A percentile compares a stretch with the other conserved stretches of the same genome.
These are phyloP conservation scores for Yasuhikotakia modesta DNA, from an alignment of 2,797 vertebrate species.

Conservation along the genomic window DNA sequence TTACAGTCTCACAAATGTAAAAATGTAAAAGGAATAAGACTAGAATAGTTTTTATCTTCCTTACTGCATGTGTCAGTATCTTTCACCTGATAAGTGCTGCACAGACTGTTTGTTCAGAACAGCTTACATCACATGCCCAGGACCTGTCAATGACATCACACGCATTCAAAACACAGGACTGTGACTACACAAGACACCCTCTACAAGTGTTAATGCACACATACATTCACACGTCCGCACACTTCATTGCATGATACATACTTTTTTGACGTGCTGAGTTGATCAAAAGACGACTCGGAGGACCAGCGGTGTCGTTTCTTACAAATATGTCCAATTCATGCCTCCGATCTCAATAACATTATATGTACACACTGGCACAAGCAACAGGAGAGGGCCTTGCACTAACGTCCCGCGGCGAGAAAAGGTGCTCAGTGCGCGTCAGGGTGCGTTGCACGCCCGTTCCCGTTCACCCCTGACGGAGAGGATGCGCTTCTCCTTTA, in stretches of 20 bases:
- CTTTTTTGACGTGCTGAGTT: constrained; percentile 65
- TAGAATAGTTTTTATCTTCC: background rate
- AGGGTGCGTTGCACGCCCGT: constrained; percentile 64
- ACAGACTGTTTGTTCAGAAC: background rate
- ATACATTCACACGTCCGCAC: constrained; percentile 29
- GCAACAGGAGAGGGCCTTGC: constrained; percentile 67
- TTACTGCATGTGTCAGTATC: background rate
- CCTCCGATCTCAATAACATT: constrained; percentile 59
- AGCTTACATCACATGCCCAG: constrained; percentile 23
- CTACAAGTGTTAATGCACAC: constrained; percentile 26
- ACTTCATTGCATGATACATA: constrained; percentile 63
- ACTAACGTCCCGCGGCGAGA: constrained; percentile 53
- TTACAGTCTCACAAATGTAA: background rate
- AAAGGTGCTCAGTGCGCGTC: constrained; percentile 63
- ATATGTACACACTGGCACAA: constrained; percentile 53
- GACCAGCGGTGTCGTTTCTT: constrained; percentile 60
- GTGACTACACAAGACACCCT: background rate
- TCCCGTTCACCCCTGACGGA: constrained; percentile 54
- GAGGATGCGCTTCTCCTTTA: constrained; percentile 62
- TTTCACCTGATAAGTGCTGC: background rate
- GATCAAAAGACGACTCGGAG: constrained; percentile 59
- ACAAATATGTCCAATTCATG: constrained; percentile 70
- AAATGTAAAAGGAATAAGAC: background rate
- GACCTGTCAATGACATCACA: constrained; percentile 38
- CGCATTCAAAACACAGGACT: constrained; percentile 12